phyloP scores from a whole-genome alignment of 2,797 vertebrate species.

The Spinibarbus caldwelli region DNA sequence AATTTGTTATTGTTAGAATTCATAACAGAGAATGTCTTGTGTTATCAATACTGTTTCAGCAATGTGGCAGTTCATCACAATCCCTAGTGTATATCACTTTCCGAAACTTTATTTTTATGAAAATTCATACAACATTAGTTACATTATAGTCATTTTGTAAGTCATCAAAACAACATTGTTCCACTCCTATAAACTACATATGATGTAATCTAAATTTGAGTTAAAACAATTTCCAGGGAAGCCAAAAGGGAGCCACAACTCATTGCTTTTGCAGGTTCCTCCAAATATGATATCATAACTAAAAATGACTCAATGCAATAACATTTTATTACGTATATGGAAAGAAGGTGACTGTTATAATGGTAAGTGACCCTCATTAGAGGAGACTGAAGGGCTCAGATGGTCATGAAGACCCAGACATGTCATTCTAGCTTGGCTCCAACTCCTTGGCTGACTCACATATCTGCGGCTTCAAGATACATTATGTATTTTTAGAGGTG shows the following conservation, averaged over 20 bases:
- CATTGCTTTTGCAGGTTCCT: background rate
- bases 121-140: background rate
- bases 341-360: background rate
- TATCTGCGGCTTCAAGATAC: conserved; percentile 51
- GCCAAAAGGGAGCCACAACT: conserved; percentile 1
- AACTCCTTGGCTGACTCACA: conserved; percentile 62
- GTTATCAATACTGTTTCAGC: background rate
- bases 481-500: conserved; percentile 61
- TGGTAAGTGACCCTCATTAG: conserved; percentile 27
- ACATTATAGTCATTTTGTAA: background rate
- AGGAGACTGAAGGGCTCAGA: conserved; percentile 48
- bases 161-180: conserved; percentile 1
- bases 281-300: conserved; percentile 8
- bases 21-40: background rate
- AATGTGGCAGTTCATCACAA: background rate
- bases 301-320: background rate
- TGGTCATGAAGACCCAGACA: conserved; percentile 54
- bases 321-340: background rate
- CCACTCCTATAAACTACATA: background rate
- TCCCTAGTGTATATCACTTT: no score
- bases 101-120: conserved; percentile 2
- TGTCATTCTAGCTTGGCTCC: conserved; percentile 72
- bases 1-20: background rate
- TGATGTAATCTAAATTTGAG: background rate
- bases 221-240: conserved; percentile 5